Evolutionary conservation across 2,888 invertebrate genomes (phyloP).

Genomic region (Hypomecis atomaria): DNA sequence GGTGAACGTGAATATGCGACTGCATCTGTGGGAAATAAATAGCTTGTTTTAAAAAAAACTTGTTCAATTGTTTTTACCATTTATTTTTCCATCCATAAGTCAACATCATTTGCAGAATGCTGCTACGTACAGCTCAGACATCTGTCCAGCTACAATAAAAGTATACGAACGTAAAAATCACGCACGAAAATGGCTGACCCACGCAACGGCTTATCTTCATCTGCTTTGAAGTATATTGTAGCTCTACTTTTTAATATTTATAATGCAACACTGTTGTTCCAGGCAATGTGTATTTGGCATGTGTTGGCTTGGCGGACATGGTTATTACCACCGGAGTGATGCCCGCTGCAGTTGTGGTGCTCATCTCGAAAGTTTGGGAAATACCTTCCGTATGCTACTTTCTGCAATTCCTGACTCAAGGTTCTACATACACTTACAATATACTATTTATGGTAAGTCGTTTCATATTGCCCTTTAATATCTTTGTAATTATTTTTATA

Average conservation of each 20-base stretch:
- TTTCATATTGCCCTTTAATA: not conserved
- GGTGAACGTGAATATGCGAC: too few species aligned
- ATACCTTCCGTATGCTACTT: slow-evolving; percentile 85
- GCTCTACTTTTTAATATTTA: too few species aligned
- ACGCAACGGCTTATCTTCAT: too few species aligned
- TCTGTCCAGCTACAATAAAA: too few species aligned
- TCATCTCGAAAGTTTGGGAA: slow-evolving; percentile 87
- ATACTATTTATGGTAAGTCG: slow-evolving; percentile 78
- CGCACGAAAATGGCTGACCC: too few species aligned
- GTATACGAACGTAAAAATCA: too few species aligned
- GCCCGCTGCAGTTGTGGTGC: slow-evolving; percentile 88
- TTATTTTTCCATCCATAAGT: too few species aligned
- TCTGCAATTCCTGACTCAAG: slow-evolving; percentile 87
- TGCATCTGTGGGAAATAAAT: too few species aligned
- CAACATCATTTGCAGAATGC: too few species aligned
- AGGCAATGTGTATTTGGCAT: slow-evolving; percentile 91
- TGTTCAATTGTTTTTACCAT: too few species aligned
- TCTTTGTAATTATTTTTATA: not conserved
- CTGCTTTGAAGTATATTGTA: not conserved
- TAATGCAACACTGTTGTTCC: slow-evolving; percentile 1
- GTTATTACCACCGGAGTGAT: slow-evolving; percentile 88
- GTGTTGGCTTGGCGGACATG: slow-evolving; percentile 89
- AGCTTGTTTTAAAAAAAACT: too few species aligned
- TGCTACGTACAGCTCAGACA: too few species aligned
- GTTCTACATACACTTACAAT: slow-evolving; percentile 84